Evolutionary conservation across 2,113 vertebrate species (phyloP).

Genomic region (Oncorhynchus gorbuscha): DNA sequence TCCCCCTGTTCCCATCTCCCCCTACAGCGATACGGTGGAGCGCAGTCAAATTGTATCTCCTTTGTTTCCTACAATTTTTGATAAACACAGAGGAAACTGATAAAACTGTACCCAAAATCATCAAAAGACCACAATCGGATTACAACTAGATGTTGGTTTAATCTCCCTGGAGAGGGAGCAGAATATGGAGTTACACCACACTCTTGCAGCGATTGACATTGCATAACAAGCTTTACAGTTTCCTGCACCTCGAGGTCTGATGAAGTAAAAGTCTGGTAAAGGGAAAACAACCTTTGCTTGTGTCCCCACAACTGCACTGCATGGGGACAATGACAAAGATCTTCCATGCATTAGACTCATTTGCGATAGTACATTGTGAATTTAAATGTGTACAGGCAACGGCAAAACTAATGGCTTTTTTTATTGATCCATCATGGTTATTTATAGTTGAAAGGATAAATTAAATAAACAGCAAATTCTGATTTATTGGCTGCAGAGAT

Average conservation of each 20-base stretch:
- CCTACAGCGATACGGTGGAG: background rate
- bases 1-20: conserved; percentile 2
- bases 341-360: too few species aligned
- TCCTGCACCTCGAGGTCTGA: background rate
- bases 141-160: conserved; percentile 27
- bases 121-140: conserved; percentile 39
- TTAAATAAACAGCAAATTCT: too few species aligned
- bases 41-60: background rate
- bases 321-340: background rate
- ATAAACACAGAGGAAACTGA: conserved; percentile 25
- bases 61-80: conserved; percentile 6
- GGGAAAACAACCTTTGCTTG: background rate
- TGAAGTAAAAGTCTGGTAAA: background rate
- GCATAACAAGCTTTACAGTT: conserved; percentile 30
- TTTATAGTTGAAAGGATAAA: too few species aligned
- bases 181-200: conserved; percentile 29
- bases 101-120: conserved; percentile 24
- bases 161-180: conserved; percentile 34
- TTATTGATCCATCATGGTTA: background rate
- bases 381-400: background rate
- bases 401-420: background rate
- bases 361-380: background rate
- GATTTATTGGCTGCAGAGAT: too few species aligned
- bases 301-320: background rate
- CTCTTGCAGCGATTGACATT: conserved; percentile 33